A percentile compares a stretch with the other conserved stretches of the same genome.
Conservation (phyloP, 2,113 vertebrate species). For the Bolborhynchus lineola region DNA sequence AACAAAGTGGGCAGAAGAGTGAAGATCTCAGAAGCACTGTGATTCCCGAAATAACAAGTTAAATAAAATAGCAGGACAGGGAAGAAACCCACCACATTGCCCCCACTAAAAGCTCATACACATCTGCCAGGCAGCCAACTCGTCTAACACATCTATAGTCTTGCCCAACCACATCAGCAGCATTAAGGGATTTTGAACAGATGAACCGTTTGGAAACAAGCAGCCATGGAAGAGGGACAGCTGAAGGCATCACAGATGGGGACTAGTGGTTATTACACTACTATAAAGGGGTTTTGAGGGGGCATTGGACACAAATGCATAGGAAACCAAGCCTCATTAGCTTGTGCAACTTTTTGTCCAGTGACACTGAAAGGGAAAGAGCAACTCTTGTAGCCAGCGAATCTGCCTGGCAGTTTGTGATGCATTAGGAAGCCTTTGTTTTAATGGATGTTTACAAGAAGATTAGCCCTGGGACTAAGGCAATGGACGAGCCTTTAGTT, state of each 20-base stretch:
- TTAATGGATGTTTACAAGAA: not conserved
- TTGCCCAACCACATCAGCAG: not conserved
- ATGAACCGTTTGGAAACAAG: not conserved
- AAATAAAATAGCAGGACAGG: not conserved
- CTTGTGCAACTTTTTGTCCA: not conserved
- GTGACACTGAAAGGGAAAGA: not conserved
- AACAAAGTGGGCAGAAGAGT: not conserved
- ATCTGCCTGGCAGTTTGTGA: not conserved
- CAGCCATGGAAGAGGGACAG: not conserved
- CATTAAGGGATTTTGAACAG: not conserved
- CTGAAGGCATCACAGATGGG: not conserved
- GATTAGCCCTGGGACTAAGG: not conserved
- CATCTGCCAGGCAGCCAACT: not conserved
- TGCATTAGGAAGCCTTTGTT: not conserved
- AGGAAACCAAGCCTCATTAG: not conserved
- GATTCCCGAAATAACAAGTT: not conserved
- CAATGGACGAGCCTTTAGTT: not conserved
- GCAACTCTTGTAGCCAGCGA: not conserved
- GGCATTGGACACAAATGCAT: not conserved
- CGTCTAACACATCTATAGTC: accelerated
- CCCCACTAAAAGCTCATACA: not conserved
- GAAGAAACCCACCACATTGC: not conserved
- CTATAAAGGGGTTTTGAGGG: not conserved
- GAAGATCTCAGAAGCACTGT: not conserved
- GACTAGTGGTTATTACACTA: not conserved